A percentile compares a stretch with the other conserved stretches of the same genome.
phyloP scores from a whole-genome alignment of 92 coral and sea anemone species.

The Anthopleura xanthogrammica region DNA sequence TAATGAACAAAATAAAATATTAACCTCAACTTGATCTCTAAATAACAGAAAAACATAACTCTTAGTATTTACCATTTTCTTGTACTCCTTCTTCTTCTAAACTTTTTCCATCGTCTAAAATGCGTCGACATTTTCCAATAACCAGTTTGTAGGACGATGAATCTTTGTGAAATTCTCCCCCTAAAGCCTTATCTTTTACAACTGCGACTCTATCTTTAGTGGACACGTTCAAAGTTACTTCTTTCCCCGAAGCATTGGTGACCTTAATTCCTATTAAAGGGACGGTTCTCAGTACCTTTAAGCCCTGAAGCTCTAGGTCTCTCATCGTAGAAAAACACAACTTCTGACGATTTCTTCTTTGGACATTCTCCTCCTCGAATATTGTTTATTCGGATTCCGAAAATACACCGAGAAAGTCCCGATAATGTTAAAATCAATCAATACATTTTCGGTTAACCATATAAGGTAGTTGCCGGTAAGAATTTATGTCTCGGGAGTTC shows the following conservation, averaged over 20 bases:
- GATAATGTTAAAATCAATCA: neutral
- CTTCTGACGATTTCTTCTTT: conserved; percentile 1
- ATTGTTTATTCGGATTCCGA: conserved; percentile 11
- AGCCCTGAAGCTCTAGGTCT: conserved; percentile 94
- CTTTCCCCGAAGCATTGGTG: conserved; percentile 80
- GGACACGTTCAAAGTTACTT: conserved; percentile 66
- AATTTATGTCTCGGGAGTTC: neutral
- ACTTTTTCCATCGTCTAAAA: conserved; percentile 81
- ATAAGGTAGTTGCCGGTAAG: conserved; percentile 9
- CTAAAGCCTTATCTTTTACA: conserved; percentile 80
- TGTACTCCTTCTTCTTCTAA: conserved; percentile 87
- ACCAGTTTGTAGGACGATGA: conserved; percentile 81
- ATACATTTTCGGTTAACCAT: conserved; percentile 9
- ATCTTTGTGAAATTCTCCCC: conserved; percentile 89
- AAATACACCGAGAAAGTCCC: neutral
- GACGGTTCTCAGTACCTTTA: conserved; percentile 79
- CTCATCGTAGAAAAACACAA: conserved; percentile 63
- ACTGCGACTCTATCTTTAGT: conserved; percentile 58
- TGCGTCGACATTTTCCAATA: conserved; percentile 68
- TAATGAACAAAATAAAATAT: conserved; percentile 4
- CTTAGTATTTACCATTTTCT: conserved; percentile 68
- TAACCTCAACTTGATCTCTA: neutral
- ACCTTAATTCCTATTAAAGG: conserved; percentile 72
- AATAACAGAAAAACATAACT: neutral
- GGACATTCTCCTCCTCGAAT: conserved; percentile 25